Percentiles rank a stretch among this genome's conserved stretches.
phyloP scores from a whole-genome alignment of 2,797 vertebrate genomes.

The Rhinoraja longicauda region DNA sequence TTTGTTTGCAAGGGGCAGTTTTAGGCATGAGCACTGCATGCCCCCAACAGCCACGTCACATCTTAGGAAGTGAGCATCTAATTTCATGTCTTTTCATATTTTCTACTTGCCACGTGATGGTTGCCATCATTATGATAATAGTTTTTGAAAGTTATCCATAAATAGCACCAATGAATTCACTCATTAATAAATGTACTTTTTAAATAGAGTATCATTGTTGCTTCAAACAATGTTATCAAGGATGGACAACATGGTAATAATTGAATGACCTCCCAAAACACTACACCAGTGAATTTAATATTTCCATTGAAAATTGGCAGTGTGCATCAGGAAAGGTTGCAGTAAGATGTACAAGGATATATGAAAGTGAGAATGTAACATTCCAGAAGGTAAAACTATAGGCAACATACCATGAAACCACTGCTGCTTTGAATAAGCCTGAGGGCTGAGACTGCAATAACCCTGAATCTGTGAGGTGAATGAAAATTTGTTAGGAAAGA shows the following conservation, averaged over 20 bases:
- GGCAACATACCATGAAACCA: not conserved
- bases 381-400: not conserved
- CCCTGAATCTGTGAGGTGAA: not conserved
- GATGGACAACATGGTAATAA: not conserved
- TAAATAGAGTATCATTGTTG: not conserved
- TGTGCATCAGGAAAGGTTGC: not conserved
- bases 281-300: not conserved
- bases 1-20: too few relatives aligned
- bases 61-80: too few relatives aligned
- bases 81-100: not conserved
- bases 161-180: not conserved
- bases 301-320: not conserved
- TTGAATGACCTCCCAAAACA: not conserved
- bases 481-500: not conserved
- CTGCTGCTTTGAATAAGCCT: conserved; percentile 4
- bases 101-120: not conserved
- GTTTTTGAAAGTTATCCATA: not conserved
- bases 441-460: not conserved
- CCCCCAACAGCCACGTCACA: too few relatives aligned
- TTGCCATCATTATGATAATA: not conserved
- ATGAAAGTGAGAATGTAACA: not conserved
- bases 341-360: not conserved
- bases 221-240: not conserved
- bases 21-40: too few relatives aligned
- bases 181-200: not conserved